Conservation (phyloP, 92 coral and sea anemone genomes). For the Blastomussa wellsi region DNA sequence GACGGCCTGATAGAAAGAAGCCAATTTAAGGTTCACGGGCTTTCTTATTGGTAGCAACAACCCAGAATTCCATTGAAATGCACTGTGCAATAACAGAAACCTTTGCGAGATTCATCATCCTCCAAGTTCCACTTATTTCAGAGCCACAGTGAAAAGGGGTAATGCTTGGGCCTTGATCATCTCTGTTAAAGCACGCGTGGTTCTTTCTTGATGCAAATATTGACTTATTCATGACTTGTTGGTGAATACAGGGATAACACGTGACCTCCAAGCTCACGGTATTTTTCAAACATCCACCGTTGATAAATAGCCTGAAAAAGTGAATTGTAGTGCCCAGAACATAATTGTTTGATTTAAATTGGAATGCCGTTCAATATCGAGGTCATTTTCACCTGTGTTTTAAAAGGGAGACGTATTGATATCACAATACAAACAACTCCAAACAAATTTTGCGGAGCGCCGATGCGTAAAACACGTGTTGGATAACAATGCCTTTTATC, state of each 20-base stretch:
- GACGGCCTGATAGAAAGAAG: background rate
- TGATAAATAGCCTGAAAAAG: background rate
- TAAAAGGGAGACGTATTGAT: background rate
- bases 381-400: background rate
- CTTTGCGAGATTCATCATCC: background rate
- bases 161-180: background rate
- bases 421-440: background rate
- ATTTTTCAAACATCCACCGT: background rate
- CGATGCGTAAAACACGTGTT: constrained; percentile 42
- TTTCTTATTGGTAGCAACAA: constrained; percentile 3
- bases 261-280: background rate
- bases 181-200: constrained; percentile 1
- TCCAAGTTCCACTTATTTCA: background rate
- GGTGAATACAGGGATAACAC: background rate
- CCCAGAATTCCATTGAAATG: constrained; percentile 1
- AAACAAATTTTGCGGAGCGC: background rate
- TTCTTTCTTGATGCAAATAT: constrained; percentile 35
- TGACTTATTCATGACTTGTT: constrained; percentile 3
- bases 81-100: background rate
- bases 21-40: background rate
- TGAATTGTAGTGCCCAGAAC: background rate
- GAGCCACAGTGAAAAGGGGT: background rate
- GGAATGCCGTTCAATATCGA: background rate
- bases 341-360: background rate
- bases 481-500: constrained; percentile 15